A percentile compares a stretch with the other conserved stretches of the same genome.
phyloP scores from a whole-genome alignment of 2,797 vertebrate genomes.

The Spheniscus humboldti region DNA sequence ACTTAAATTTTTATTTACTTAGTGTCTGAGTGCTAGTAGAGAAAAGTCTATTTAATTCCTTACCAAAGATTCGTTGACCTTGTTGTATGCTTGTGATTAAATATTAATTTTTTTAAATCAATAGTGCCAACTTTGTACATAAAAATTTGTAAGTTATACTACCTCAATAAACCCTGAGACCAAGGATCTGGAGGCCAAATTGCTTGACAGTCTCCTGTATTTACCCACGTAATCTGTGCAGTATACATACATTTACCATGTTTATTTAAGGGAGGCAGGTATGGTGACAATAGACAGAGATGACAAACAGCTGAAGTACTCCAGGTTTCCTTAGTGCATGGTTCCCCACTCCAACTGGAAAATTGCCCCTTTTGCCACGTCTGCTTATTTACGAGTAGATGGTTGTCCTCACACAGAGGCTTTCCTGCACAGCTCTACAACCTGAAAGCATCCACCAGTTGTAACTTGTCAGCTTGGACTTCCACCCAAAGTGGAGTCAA shows the following conservation, averaged over 20 bases:
- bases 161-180: neutral
- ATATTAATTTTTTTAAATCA: slow-evolving; percentile 30
- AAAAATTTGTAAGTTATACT: neutral
- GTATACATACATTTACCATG: neutral
- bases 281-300: neutral
- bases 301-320: neutral
- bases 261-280: neutral
- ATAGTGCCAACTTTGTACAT: neutral
- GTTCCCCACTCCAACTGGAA: neutral
- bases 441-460: neutral
- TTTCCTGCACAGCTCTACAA: neutral
- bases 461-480: neutral
- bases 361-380: neutral
- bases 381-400: neutral
- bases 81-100: slow-evolving; percentile 28
- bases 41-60: neutral
- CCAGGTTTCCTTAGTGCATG: neutral
- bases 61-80: neutral
- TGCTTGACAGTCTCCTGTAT: neutral
- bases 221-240: neutral
- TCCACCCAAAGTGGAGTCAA: neutral
- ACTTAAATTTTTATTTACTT: neutral
- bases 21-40: slow-evolving; percentile 18
- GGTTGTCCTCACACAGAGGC: neutral
- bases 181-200: neutral